Evolutionary conservation across 2,113 vertebrate species (phyloP).

Genomic region (Psittacus erithacus): DNA sequence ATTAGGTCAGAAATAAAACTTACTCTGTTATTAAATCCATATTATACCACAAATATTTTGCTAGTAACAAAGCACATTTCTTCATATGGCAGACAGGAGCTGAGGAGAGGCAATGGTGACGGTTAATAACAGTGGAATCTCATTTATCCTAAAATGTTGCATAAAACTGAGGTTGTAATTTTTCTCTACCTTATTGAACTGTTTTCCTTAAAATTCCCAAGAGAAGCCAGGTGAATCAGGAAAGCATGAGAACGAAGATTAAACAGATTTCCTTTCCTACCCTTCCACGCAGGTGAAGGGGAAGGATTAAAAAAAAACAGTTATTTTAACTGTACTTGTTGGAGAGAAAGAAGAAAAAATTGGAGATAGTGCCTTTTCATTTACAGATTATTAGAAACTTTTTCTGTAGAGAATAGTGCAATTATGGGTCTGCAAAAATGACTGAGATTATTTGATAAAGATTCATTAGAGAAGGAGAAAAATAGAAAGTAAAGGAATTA

Average conservation of each 20-base stretch:
- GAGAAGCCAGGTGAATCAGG: not conserved
- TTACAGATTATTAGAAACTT: not conserved
- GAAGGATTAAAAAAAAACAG: not conserved
- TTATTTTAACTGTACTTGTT: not conserved
- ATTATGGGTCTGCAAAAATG: not conserved
- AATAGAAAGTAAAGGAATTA: not conserved
- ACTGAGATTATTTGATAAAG: not conserved
- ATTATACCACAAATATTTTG: not conserved
- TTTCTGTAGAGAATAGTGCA: not conserved
- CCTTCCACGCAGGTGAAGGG: not conserved
- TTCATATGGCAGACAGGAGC: not conserved
- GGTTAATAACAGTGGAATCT: not conserved
- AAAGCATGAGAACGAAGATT: not conserved
- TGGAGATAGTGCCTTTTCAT: not conserved
- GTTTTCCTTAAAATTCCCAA: not conserved
- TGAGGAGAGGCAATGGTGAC: not conserved
- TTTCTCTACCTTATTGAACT: not conserved
- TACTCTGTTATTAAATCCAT: slow-evolving; percentile 6
- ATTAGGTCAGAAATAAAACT: slow-evolving; percentile 25
- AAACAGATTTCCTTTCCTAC: slow-evolving; percentile 7
- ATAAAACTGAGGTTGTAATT: not conserved
- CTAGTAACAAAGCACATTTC: not conserved
- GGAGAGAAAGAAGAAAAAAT: not conserved
- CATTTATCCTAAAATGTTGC: not conserved
- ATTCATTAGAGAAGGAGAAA: not conserved